These are phyloP conservation scores for Caenorhabditis sp. DNA, from an alignment of 2,888 invertebrate species.

Conservation along the genomic window DNA sequence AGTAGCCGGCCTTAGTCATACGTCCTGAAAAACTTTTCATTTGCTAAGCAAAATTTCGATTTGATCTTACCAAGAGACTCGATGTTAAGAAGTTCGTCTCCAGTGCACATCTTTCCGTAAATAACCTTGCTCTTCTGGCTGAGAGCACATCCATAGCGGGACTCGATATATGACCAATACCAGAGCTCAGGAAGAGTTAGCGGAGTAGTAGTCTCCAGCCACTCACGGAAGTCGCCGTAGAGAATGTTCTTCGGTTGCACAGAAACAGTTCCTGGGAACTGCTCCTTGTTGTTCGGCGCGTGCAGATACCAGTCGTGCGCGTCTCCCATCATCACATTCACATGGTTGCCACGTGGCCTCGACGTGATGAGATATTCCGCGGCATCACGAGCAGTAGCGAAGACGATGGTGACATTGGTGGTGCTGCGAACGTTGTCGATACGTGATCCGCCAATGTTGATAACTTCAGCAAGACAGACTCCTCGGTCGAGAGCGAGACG, in stretches of 20 bases:
- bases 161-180: slow-evolving; percentile 74
- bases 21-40: slow-evolving; percentile 64
- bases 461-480: slow-evolving; percentile 79
- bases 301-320: slow-evolving; percentile 80
- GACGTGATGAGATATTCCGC: slow-evolving; percentile 61
- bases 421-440: slow-evolving; percentile 56
- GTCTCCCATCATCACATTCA: slow-evolving; percentile 81
- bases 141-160: slow-evolving; percentile 77
- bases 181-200: slow-evolving; percentile 80
- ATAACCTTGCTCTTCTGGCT: slow-evolving; percentile 74
- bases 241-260: slow-evolving; percentile 79
- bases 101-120: slow-evolving; percentile 80
- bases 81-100: slow-evolving; percentile 79
- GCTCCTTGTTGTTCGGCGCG: slow-evolving; percentile 56
- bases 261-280: slow-evolving; percentile 78
- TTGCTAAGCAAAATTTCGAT: background rate
- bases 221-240: slow-evolving; percentile 77
- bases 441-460: slow-evolving; percentile 62
- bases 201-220: slow-evolving; percentile 79
- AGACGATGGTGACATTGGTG: slow-evolving; percentile 79
- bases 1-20: slow-evolving; percentile 80
- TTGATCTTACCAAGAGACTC: slow-evolving; percentile 66
- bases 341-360: slow-evolving; percentile 53
- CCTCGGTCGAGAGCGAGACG: slow-evolving; percentile 73
- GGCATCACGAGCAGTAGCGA: slow-evolving; percentile 72